These are phyloP conservation scores for Zonitis immaculata DNA, from an alignment of 2,888 invertebrate species.

Conservation along the genomic window DNA sequence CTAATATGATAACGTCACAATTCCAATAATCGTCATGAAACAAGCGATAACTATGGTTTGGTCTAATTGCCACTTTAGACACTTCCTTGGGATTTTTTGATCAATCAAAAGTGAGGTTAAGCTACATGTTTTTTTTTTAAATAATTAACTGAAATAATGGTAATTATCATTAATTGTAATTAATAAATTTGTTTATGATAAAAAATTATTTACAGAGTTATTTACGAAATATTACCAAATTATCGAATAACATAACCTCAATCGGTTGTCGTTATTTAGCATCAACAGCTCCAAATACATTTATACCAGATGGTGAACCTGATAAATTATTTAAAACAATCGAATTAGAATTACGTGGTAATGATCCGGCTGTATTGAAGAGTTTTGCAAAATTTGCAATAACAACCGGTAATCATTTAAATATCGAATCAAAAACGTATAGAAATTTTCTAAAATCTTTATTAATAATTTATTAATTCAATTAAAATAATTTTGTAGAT, in stretches of 20 bases:
- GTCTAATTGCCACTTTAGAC: too few species aligned
- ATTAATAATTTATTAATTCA: too few species aligned
- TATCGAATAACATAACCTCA: constrained; percentile 5
- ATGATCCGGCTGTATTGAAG: constrained; percentile 80
- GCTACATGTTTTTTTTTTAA: too few species aligned
- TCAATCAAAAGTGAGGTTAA: too few species aligned
- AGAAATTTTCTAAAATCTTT: too few species aligned
- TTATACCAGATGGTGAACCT: constrained; percentile 41
- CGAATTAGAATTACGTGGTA: constrained; percentile 80
- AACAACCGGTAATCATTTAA: constrained; percentile 75
- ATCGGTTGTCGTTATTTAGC: neutral
- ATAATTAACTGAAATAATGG: too few species aligned
- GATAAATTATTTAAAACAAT: constrained; percentile 80
- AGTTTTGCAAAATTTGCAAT: constrained; percentile 85
- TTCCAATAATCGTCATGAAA: too few species aligned
- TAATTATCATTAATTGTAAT: too few species aligned
- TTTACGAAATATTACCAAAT: neutral
- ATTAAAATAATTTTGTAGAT: constrained; percentile 54
- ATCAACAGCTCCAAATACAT: constrained; percentile 2
- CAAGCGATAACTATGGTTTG: too few species aligned
- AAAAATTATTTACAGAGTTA: neutral
- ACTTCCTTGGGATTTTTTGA: too few species aligned
- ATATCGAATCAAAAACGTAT: constrained; percentile 67
- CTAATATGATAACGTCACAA: too few species aligned
- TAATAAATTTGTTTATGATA: too few species aligned